Evolutionary conservation across 2,888 invertebrate species (phyloP).

Genomic region (Caenorhabditis imperialis): DNA sequence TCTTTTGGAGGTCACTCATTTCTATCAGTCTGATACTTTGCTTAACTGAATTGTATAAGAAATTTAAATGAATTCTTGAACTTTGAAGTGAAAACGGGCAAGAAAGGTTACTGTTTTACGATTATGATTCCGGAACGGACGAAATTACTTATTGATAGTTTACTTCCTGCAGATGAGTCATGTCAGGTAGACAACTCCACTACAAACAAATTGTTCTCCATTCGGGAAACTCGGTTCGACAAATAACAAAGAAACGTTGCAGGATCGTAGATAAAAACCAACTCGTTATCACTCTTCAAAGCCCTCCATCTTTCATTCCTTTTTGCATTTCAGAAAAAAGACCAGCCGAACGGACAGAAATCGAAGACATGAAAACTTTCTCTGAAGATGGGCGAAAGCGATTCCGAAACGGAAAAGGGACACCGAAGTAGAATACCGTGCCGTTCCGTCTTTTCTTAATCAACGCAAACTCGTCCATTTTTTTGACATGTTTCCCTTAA

Average conservation of each 20-base stretch:
- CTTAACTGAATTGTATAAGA: too few species aligned
- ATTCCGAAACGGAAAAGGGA: constrained; percentile 26
- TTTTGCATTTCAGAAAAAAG: constrained; percentile 10
- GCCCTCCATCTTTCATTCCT: neutral
- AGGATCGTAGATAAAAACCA: constrained; percentile 12
- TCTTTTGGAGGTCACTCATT: too few species aligned
- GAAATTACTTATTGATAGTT: constrained; percentile 2
- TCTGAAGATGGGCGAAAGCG: constrained; percentile 24
- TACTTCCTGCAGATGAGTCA: constrained; percentile 24
- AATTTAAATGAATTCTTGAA: too few species aligned
- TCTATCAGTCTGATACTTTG: too few species aligned
- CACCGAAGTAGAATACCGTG: neutral
- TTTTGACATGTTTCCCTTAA: neutral
- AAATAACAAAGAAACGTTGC: neutral
- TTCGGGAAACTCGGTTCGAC: neutral
- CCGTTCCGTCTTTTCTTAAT: neutral
- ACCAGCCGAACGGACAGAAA: neutral
- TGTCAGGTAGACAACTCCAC: neutral
- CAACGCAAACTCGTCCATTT: constrained; percentile 5
- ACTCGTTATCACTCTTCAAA: constrained; percentile 3
- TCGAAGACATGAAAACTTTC: constrained; percentile 7
- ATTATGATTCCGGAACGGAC: constrained; percentile 1
- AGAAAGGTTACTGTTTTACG: too few species aligned
- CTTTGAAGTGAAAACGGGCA: too few species aligned
- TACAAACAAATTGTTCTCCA: constrained; percentile 2